These are phyloP conservation scores for Aurelia aurita DNA, from an alignment of 30 jellyfish, hydroid and myxozoan genomes.

Conservation along the genomic window DNA sequence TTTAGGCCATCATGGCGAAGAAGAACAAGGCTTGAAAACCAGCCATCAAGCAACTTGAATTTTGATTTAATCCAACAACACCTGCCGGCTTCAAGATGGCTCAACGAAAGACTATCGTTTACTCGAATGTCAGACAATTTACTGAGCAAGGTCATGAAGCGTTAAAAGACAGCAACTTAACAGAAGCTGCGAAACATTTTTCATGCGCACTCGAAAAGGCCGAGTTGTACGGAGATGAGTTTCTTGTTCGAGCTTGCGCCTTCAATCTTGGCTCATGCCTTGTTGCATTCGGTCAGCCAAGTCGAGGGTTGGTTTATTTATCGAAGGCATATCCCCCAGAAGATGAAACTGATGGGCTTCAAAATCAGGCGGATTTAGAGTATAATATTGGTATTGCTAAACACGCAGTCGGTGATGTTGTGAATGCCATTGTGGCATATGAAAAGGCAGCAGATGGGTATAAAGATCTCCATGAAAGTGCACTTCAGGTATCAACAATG, in stretches of 20 bases:
- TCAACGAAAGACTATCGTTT: slow-evolving; percentile 43
- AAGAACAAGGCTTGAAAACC: no score
- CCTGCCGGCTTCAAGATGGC: slow-evolving; percentile 19
- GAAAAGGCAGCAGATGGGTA: slow-evolving; percentile 72
- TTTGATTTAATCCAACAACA: no score
- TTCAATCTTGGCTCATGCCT: slow-evolving; percentile 94
- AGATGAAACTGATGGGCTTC: slow-evolving; percentile 73
- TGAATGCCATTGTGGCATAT: slow-evolving; percentile 80
- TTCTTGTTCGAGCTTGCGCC: slow-evolving; percentile 76
- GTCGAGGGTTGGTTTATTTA: slow-evolving; percentile 70
- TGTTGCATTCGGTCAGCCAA: slow-evolving; percentile 84
- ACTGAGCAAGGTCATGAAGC: slow-evolving; percentile 87
- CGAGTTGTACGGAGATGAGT: slow-evolving; percentile 60
- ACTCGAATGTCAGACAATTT: slow-evolving; percentile 55
- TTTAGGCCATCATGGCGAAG: no score
- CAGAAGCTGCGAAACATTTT: slow-evolving; percentile 81
- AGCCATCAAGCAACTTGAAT: no score
- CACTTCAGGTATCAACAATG: slow-evolving; percentile 26
- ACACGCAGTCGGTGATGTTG: slow-evolving; percentile 76
- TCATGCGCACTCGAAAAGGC: slow-evolving; percentile 74
- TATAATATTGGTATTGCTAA: slow-evolving; percentile 89
- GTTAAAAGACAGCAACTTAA: slow-evolving; percentile 54
- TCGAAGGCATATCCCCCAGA: slow-evolving; percentile 68
- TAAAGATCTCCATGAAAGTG: slow-evolving; percentile 37
- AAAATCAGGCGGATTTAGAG: slow-evolving; percentile 86